These are phyloP conservation scores for Vimba vimba DNA, from an alignment of 2,113 vertebrate genomes.

Conservation along the genomic window DNA sequence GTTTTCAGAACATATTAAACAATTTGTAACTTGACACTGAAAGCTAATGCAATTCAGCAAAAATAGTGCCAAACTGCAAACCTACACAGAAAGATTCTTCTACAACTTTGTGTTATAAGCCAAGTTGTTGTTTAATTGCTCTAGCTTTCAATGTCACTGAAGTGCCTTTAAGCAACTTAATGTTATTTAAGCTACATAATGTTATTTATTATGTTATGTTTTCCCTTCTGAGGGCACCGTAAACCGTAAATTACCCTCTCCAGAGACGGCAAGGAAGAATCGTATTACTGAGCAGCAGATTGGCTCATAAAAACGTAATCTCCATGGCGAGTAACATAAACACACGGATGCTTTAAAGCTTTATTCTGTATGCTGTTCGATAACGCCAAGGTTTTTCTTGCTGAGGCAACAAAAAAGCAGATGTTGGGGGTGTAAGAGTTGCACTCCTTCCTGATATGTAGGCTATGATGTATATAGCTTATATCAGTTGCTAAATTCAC, in stretches of 20 bases:
- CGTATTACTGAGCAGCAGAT: conserved; percentile 48
- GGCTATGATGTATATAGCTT: not conserved
- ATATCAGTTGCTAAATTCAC: not conserved
- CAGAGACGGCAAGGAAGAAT: conserved; percentile 37
- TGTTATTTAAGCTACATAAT: conserved; percentile 34
- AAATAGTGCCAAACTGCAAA: not conserved
- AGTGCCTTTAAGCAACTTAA: conserved; percentile 26
- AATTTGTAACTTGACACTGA: not conserved
- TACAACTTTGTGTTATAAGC: not conserved
- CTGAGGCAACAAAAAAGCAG: conserved; percentile 49
- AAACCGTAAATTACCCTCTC: conserved; percentile 46
- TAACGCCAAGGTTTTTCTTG: conserved; percentile 39
- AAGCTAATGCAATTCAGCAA: not conserved
- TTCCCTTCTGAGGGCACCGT: conserved; percentile 43
- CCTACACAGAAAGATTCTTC: not conserved
- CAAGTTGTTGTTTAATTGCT: conserved; percentile 32
- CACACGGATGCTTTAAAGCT: conserved; percentile 14
- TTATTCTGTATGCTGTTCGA: conserved; percentile 33
- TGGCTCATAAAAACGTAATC: conserved; percentile 55
- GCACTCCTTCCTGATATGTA: not conserved
- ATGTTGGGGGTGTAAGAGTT: conserved; percentile 14
- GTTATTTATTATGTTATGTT: conserved; percentile 41
- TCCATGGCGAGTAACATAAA: conserved; percentile 39
- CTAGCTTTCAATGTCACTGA: conserved; percentile 15
- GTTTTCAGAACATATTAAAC: not conserved